Evolutionary conservation across 2,888 invertebrate species (phyloP).

Genomic region (Alentia gelatinosa): DNA sequence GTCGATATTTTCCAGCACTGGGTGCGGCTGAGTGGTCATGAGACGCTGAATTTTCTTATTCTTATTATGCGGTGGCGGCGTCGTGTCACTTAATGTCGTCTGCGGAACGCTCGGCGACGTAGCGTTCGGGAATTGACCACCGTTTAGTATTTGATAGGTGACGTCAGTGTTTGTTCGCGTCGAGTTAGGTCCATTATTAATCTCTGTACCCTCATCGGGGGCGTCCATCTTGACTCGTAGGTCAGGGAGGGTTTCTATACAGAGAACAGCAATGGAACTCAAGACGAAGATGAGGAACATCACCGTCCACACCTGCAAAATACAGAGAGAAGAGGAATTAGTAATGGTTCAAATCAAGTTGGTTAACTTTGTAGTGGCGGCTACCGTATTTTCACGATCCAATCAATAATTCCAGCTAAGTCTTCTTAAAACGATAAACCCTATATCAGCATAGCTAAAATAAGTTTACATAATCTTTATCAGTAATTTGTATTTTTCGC

Average conservation of each 20-base stretch:
- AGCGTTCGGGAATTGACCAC: not conserved
- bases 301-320: constrained; percentile 62
- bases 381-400: too few relatives aligned
- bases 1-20: constrained; percentile 62
- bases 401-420: too few relatives aligned
- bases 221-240: constrained; percentile 52
- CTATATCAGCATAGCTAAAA: too few relatives aligned
- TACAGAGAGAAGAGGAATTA: not conserved
- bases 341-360: too few relatives aligned
- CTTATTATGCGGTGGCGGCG: not conserved
- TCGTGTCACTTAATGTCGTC: not conserved
- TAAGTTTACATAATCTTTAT: too few relatives aligned
- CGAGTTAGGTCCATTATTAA: not conserved
- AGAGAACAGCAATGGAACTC: constrained; percentile 63
- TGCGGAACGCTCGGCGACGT: not conserved
- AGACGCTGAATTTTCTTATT: constrained; percentile 61
- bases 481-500: too few relatives aligned
- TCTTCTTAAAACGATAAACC: too few relatives aligned
- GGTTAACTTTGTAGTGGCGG: too few relatives aligned
- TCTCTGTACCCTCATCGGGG: not conserved
- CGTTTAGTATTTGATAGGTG: not conserved
- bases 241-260: constrained; percentile 62
- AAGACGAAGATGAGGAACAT: constrained; percentile 62
- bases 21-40: constrained; percentile 61
- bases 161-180: constrained; percentile 17